Percentiles rank a stretch among this genome's conserved stretches.
phyloP scores from a whole-genome alignment of 2,888 invertebrate species.

The Frankliniella fusca region DNA sequence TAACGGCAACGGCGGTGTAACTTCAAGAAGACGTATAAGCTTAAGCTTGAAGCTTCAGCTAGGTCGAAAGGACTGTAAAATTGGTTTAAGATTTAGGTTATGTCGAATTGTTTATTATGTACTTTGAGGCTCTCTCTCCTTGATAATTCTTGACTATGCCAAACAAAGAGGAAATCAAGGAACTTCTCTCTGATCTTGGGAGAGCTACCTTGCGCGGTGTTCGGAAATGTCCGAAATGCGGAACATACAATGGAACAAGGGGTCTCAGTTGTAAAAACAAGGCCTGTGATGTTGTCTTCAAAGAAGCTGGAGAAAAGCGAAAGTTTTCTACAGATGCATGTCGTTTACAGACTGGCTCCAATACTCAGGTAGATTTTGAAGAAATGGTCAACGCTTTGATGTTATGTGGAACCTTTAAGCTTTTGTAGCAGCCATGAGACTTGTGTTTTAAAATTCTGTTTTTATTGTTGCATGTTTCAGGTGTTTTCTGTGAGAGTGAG shows the following conservation, averaged over 20 bases:
- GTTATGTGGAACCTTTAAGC: background rate
- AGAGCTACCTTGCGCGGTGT: slow-evolving; percentile 66
- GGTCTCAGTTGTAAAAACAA: slow-evolving; percentile 70
- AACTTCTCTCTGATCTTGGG: slow-evolving; percentile 55
- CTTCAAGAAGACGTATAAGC: no score
- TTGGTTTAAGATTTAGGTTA: background rate
- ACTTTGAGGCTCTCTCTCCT: background rate
- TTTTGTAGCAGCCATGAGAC: no score
- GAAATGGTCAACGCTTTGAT: background rate
- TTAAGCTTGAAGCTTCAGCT: no score
- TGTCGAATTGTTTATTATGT: background rate
- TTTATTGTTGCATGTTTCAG: slow-evolving; percentile 41
- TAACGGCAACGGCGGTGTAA: no score
- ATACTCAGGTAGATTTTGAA: slow-evolving; percentile 49
- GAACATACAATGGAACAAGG: slow-evolving; percentile 69
- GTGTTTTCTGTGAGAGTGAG: slow-evolving; percentile 64
- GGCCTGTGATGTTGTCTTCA: slow-evolving; percentile 62
- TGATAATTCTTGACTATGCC: slow-evolving; percentile 43
- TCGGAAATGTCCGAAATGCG: slow-evolving; percentile 70
- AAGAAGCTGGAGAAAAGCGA: slow-evolving; percentile 55
- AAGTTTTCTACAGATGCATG: slow-evolving; percentile 61
- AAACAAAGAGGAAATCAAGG: slow-evolving; percentile 47
- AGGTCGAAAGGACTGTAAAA: no score
- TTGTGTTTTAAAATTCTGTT: background rate
- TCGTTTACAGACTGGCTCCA: slow-evolving; percentile 59